Evolutionary conservation across 2,888 invertebrate genomes (phyloP), one percentile per base, ranked within the genome.

Genomic region (Heliconius ethilla): DNA sequence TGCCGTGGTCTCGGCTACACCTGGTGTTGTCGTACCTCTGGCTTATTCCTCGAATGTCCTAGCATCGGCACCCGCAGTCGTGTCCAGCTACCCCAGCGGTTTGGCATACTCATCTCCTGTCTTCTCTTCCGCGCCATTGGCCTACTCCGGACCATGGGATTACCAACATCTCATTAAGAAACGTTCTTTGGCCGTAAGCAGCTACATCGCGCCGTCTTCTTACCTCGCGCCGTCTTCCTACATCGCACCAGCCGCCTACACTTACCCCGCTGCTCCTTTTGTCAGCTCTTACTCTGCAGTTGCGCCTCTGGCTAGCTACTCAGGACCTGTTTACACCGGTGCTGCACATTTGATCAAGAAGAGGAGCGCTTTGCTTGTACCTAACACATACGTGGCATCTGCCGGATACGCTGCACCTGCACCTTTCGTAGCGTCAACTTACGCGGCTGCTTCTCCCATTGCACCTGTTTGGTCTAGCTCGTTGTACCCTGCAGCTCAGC

Each of bases 1-100:
- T 82, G 92, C 94, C 84, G 86, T 94, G 81, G 93, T 89, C 82
- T 89, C 88, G 79, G 95, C 95, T 83, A 85, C 85, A 63, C 89
- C 88, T 83, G 81, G 87, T 79, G 25, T 75, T 7, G 2, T 79
- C n/a, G 13, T 78, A 6, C 75, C 81, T 6, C 45, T 79, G 55
- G 45, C 78, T 13, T 82, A 80, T 74, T 79, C 79, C 6, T 72
- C 82, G 55, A 75, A 75, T 66, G 10, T 81, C 63, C 55, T 77
- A 77, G 80, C 78, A 51, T 82, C 75, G 76, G 83, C 85, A 22
- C 81, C 84, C 33, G 81, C 84, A 27, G 76, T 80, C 51, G 77
- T 81, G 40, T 75, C 83, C 0, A 77, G 78, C 72, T 45, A 76
- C 40, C 80, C 82, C 65, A 84, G 86, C 55, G 82, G 85, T 70